phyloP scores from a whole-genome alignment of 2,113 vertebrate species.

The Hippotragus niger region DNA sequence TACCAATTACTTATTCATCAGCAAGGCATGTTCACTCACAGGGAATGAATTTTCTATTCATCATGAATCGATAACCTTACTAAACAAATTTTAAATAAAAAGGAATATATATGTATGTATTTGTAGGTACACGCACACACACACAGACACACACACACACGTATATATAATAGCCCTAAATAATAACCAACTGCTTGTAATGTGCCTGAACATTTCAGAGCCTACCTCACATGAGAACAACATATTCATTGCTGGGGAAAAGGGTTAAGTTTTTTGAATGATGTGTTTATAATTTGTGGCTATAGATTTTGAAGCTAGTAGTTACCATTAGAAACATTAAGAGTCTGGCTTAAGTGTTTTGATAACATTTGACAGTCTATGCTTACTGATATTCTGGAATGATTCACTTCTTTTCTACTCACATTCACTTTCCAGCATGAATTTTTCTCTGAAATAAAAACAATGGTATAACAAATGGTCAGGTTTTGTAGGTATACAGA shows the following conservation, averaged over 20 bases:
- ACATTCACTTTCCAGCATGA: neutral
- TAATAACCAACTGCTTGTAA: neutral
- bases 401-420: neutral
- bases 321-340: neutral
- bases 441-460: neutral
- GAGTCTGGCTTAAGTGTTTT: neutral
- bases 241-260: neutral
- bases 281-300: neutral
- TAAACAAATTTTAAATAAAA: constrained; percentile 26
- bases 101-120: neutral
- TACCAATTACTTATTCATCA: neutral
- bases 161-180: neutral
- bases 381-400: neutral
- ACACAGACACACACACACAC: neutral
- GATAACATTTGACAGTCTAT: constrained; percentile 28
- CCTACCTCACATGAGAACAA: neutral
- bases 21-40: neutral
- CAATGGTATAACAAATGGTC: neutral
- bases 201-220: neutral
- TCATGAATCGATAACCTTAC: neutral
- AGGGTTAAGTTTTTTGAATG: neutral
- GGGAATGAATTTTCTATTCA: neutral
- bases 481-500: neutral
- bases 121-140: neutral
- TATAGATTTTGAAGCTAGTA: neutral